These are phyloP conservation scores for Crocodylus rhombifer DNA, from an alignment of 2,797 vertebrate species.

Conservation along the genomic window DNA sequence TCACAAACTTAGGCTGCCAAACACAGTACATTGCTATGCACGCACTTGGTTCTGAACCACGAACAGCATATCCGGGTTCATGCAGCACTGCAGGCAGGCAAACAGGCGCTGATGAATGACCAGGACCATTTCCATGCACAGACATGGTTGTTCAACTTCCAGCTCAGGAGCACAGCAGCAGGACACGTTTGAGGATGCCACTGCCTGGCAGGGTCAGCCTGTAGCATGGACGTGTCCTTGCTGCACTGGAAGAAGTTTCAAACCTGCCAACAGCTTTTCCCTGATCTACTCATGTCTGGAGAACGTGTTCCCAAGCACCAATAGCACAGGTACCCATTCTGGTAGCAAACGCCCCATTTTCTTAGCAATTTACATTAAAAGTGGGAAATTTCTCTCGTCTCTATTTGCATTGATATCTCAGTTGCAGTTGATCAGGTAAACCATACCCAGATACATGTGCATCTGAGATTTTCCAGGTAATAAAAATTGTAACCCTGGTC, in stretches of 20 bases:
- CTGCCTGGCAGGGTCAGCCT: no score
- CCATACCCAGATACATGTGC: neutral
- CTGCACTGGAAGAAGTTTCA: neutral
- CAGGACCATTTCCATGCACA: no score
- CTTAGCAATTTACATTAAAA: neutral
- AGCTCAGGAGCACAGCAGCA: no score
- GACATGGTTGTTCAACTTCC: no score
- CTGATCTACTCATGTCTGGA: neutral
- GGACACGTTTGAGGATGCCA: no score
- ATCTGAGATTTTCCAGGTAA: neutral
- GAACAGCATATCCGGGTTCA: no score
- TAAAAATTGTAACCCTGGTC: neutral
- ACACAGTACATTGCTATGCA: no score
- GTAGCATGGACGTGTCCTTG: neutral
- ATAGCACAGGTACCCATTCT: neutral
- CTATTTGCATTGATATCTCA: neutral
- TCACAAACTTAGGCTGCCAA: no score
- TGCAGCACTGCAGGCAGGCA: no score
- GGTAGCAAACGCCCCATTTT: no score
- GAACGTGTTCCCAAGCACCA: neutral
- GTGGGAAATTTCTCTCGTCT: neutral
- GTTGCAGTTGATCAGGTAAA: neutral
- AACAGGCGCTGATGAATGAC: no score
- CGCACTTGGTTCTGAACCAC: no score
- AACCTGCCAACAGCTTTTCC: neutral